Evolutionary conservation across 1,140 invertebrate species (phyloP), one percentile per base, ranked within the genome.

Genomic region (Drosophila repleta): DNA sequence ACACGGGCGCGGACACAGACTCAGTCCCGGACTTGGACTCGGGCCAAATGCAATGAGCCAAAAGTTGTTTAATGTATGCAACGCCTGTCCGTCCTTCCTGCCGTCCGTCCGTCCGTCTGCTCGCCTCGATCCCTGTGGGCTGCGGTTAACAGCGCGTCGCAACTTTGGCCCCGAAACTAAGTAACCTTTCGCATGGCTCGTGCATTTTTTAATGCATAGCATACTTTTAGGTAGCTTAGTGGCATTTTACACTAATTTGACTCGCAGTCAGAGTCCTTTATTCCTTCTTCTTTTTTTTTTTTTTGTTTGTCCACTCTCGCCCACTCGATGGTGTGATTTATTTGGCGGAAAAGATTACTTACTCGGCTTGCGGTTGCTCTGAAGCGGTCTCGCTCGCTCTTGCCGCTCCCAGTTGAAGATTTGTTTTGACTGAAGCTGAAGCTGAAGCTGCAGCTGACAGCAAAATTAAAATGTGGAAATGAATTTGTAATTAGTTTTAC

Each of bases 61-160:
- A 90, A 90, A 90, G 87, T 90, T 90, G 87, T 82, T 90, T 90
- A 90, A 90, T 90, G 87, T 90, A 90, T 90, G 82, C 87, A 88
- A 70, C 82, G 84, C 72, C 72, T 35, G 52, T 74, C 76, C 35
- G 21, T 15, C 24, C n/a, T 0, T 18, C 65, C 39, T 46, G 1
- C 37, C 45, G 41, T 24, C 52, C 48, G 32, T 17, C 55, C 8
- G 1, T 41, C 15, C 15, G n/a, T 3, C 39, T 43, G 10, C 17
- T 15, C 5, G 2, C 15, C 35, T 24, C 56, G 21, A 18, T 41
- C 46, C 26, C 52, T 20, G 17, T 53, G 52, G 61, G 51, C 61
- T 83, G 83, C 75, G 83, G 83, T 88, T 88, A 87, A 87, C 83
- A 87, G 70, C 78, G 82, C 83, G 76, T 83, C 76, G 83, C 79